phyloP scores from a whole-genome alignment of 2,888 invertebrate species.

The Schizaphis graminum region DNA sequence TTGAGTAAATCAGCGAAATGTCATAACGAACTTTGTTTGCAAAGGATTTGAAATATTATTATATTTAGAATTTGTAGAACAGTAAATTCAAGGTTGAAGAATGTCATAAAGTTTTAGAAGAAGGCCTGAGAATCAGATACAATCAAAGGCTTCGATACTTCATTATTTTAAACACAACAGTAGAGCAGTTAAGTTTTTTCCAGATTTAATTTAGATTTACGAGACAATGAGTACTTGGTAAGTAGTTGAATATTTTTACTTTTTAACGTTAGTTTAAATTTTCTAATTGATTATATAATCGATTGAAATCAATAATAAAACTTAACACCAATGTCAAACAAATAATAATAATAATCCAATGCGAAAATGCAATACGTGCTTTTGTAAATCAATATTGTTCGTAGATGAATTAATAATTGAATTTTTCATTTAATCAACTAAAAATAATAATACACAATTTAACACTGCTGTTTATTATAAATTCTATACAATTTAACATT shows the following conservation, averaged over 20 bases:
- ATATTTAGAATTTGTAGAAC: neutral
- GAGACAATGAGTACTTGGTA: neutral
- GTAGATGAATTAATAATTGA: neutral
- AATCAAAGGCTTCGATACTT: neutral
- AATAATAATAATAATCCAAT: neutral
- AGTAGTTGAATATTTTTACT: neutral
- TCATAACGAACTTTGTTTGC: slow-evolving; percentile 2
- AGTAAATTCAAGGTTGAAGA: neutral
- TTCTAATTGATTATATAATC: neutral
- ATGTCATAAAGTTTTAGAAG: neutral
- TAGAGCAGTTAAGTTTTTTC: neutral
- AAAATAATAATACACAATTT: neutral
- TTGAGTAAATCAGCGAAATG: slow-evolving; percentile 12
- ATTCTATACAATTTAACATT: neutral
- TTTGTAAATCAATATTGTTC: neutral
- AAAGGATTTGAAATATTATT: no score
- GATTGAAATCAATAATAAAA: neutral
- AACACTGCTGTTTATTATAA: neutral
- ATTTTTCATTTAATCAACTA: neutral
- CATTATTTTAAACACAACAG: neutral
- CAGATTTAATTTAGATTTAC: neutral
- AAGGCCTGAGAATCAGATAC: neutral
- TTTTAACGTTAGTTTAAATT: neutral
- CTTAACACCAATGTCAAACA: neutral
- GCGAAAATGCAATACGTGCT: neutral